Conservation (phyloP, 2,113 vertebrate species). For the Upupa epops region DNA sequence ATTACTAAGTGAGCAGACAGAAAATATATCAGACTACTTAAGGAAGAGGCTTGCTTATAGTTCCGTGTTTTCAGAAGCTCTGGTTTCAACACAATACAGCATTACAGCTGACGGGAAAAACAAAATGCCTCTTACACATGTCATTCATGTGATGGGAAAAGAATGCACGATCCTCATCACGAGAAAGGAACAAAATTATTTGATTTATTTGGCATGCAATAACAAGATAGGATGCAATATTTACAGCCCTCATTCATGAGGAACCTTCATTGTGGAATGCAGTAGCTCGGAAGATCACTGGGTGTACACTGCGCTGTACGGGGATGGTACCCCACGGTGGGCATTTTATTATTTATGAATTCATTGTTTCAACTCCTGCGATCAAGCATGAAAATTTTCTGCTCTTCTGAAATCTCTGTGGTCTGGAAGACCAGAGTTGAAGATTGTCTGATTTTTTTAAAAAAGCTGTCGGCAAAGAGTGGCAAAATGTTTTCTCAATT, state of each 20-base stretch:
- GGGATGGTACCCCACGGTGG: not conserved
- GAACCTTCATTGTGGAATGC: not conserved
- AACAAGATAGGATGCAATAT: not conserved
- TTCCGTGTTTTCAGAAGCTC: not conserved
- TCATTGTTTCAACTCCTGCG: not conserved
- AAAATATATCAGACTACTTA: not conserved
- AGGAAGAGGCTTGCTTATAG: not conserved
- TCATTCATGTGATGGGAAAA: not conserved
- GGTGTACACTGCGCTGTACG: not conserved
- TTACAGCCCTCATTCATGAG: not conserved
- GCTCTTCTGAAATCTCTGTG: not conserved
- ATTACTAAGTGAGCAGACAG: not conserved
- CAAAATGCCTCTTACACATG: not conserved
- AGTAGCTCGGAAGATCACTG: not conserved
- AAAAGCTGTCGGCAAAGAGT: not conserved
- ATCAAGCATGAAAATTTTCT: not conserved
- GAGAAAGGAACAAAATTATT: not conserved
- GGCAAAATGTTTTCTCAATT: not conserved
- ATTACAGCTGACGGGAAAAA: not conserved
- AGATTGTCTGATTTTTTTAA: not conserved
- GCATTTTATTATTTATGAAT: slow-evolving; percentile 27
- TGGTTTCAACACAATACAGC: not conserved
- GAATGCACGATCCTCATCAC: not conserved
- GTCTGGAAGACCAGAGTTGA: not conserved
- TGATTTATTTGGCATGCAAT: not conserved